A percentile compares a stretch with the other conserved stretches of the same genome.
phyloP scores from a whole-genome alignment of 1,140 invertebrate genomes.

The Drosophila kurseongensis region DNA sequence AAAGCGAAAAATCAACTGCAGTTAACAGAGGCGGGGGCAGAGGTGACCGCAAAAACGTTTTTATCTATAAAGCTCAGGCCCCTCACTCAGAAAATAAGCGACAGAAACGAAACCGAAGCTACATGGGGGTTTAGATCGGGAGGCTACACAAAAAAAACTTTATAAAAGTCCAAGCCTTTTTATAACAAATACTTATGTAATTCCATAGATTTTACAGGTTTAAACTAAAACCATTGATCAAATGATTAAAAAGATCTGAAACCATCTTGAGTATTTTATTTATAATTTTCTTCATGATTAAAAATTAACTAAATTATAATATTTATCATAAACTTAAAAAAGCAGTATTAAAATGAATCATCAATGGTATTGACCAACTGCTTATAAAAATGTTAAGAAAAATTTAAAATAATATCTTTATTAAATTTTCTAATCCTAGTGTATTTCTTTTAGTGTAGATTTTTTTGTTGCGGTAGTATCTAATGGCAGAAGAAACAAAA shows the following conservation, averaged over 20 bases:
- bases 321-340: too few species aligned
- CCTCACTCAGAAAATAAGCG: constrained; percentile 30
- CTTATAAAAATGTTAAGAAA: too few species aligned
- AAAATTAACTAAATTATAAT: too few species aligned
- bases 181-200: too few species aligned
- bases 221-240: too few species aligned
- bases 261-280: too few species aligned
- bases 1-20: constrained; percentile 54
- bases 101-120: constrained; percentile 42
- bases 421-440: not conserved
- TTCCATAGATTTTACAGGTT: too few species aligned
- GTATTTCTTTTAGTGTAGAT: constrained; percentile 2
- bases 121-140: constrained; percentile 41
- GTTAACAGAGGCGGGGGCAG: constrained; percentile 23
- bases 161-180: too few species aligned
- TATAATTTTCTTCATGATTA: too few species aligned
- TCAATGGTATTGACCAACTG: too few species aligned
- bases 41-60: constrained; percentile 66
- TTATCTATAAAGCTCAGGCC: constrained; percentile 65
- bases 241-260: too few species aligned
- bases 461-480: constrained; percentile 52
- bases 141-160: constrained; percentile 16
- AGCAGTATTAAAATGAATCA: too few species aligned
- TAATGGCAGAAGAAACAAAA: constrained; percentile 53
- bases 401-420: not conserved